Evolutionary conservation across 2,888 invertebrate species (phyloP), one percentile per base, ranked within the genome.

Genomic region (Mylabris sibirica): DNA sequence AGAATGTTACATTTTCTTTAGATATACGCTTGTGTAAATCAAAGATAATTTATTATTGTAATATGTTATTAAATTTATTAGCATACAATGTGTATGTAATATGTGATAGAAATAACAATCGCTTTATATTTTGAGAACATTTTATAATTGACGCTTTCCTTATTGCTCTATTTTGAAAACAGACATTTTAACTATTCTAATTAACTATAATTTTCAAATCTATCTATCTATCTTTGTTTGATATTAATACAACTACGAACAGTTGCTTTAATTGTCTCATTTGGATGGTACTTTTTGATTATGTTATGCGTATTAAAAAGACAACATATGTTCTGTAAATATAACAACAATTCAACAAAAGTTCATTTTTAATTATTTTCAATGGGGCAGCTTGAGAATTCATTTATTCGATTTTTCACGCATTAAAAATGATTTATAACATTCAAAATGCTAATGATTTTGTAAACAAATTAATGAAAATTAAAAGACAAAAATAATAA

Each of bases 101-200:
- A 53, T 53, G 53, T 4, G 53, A 22, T 24, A 24, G 22, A 20
- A 53, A 20, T 53, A 53, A 53, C 22, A 22, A 53, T 24, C 12
- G 6, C 17, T 17, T 44, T 44, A 38, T 49, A 1, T 53, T 53
- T 53, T 22, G 53, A 53, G 22, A 53, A 53, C 11, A 14, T 24
- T 53, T 24, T 24, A 53, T 53, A 53, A 53, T 53, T 61, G 61
- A 61, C 34, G 14, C 61, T 38, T 61, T 22, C 6, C 34, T 61
- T 61, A 61, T 61, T 34, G 24, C 61, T 61, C 24, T 38, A 61
- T 61, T 61, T 61, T 38, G 38, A 61, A 38, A 61, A 61, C 20
- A 61, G 61, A 20, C 35, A 17, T 60, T 12, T n/a, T 61, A 34
- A 41, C 61, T 38, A 61, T 61, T 34, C 61, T 61, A 61, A 61